These are phyloP conservation scores for Odobenus rosmarus DNA, from an alignment of 2,113 vertebrate species.

Conservation along the genomic window DNA sequence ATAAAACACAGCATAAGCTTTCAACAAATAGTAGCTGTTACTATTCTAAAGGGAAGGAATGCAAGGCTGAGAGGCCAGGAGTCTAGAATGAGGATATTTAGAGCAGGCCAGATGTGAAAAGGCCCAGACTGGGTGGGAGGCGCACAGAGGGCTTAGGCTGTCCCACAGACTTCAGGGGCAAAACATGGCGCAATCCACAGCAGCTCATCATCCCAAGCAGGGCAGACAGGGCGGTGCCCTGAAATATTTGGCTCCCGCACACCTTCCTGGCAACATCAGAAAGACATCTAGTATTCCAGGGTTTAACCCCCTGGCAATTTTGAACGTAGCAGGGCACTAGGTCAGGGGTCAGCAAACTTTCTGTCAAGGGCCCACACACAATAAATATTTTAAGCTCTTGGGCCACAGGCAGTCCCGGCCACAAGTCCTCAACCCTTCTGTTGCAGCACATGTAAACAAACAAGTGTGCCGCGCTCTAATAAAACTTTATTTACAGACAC, in stretches of 20 bases:
- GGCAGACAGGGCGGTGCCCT: no score
- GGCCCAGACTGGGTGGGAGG: not conserved
- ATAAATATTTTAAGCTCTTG: not conserved
- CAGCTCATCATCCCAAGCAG: not conserved
- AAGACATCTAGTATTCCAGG: not conserved
- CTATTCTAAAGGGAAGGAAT: not conserved
- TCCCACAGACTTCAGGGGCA: accelerated
- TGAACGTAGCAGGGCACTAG: not conserved
- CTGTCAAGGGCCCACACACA: not conserved
- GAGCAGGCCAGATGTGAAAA: not conserved
- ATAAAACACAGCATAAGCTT: not conserved
- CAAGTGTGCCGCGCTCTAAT: not conserved
- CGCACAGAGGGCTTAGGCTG: no score
- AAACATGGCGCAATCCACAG: not conserved
- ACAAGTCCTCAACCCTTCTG: not conserved
- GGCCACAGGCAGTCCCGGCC: not conserved
- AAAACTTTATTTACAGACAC: not conserved
- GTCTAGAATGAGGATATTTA: not conserved
- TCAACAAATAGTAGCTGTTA: not conserved
- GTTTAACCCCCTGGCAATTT: not conserved
- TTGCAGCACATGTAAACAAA: not conserved
- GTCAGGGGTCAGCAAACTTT: not conserved
- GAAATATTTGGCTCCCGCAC: not conserved
- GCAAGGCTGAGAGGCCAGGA: not conserved
- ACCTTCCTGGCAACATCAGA: not conserved